phyloP scores from a whole-genome alignment of 2,888 invertebrate species.

The Ptilodon capucinus region DNA sequence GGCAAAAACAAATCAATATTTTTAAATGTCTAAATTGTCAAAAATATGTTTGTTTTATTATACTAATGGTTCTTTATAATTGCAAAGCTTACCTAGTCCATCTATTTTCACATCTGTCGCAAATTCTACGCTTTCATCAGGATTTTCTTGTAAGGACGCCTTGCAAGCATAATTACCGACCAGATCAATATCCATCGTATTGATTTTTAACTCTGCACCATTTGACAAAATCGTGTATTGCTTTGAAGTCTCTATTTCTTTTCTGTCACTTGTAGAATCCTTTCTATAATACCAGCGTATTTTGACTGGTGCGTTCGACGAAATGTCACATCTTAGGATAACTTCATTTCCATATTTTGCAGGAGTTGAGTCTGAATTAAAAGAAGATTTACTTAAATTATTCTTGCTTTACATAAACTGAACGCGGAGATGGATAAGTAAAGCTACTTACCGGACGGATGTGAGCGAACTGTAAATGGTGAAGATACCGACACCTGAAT shows the following conservation, averaged over 20 bases:
- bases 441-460: background rate
- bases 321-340: background rate
- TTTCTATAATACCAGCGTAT: background rate
- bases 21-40: no score
- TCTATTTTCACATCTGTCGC: background rate
- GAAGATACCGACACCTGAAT: background rate
- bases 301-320: background rate
- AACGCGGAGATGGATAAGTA: background rate
- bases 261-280: background rate
- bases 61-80: no score
- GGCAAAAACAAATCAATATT: background rate
- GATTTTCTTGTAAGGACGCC: background rate
- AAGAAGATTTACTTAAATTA: background rate
- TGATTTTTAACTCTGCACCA: constrained; percentile 3
- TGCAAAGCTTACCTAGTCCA: background rate
- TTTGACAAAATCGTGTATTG: background rate
- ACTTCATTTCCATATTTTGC: background rate
- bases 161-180: constrained; percentile 7
- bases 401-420: background rate
- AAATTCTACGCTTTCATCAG: background rate
- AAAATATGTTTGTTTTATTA: no score
- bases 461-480: background rate
- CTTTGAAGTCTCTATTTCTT: background rate
- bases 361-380: background rate
- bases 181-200: constrained; percentile 4